These are phyloP conservation scores for Hyppa rectilinea DNA, from an alignment of 2,888 invertebrate species.

Conservation along the genomic window DNA sequence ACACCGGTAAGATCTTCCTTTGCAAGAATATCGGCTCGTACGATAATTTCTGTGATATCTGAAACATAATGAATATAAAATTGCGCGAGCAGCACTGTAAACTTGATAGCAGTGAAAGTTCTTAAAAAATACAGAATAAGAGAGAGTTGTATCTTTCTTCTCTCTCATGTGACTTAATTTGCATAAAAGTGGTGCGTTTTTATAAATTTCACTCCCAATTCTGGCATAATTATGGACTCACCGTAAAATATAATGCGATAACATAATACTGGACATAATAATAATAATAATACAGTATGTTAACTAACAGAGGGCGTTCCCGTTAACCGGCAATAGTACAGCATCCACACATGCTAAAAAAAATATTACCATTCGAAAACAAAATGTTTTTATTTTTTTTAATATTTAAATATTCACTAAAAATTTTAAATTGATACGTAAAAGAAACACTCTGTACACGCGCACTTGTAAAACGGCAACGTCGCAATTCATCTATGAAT, in stretches of 20 bases:
- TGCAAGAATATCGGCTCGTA: conserved; percentile 85
- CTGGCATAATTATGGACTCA: too few species aligned
- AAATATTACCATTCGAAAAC: conserved; percentile 1
- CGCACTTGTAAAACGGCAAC: not conserved
- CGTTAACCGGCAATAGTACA: conserved; percentile 1
- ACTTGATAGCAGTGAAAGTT: too few species aligned
- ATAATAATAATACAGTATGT: too few species aligned
- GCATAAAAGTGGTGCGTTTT: too few species aligned
- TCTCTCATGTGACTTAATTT: too few species aligned
- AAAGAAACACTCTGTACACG: not conserved
- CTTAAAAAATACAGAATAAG: too few species aligned
- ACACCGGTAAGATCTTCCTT: conserved; percentile 81
- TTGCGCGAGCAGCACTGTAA: too few species aligned
- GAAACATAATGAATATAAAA: conserved; percentile 31
- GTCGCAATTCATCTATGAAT: not conserved
- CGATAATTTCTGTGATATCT: conserved; percentile 81
- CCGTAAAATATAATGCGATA: not conserved
- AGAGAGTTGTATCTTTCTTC: too few species aligned
- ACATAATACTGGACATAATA: not conserved
- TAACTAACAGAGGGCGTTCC: not conserved
- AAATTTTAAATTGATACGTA: not conserved
- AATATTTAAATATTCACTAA: not conserved
- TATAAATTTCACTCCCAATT: too few species aligned
- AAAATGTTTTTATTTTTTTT: not conserved
- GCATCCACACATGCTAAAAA: not conserved